These are phyloP conservation scores for Microchrysa polita DNA, from an alignment of 2,888 invertebrate species.

Conservation along the genomic window DNA sequence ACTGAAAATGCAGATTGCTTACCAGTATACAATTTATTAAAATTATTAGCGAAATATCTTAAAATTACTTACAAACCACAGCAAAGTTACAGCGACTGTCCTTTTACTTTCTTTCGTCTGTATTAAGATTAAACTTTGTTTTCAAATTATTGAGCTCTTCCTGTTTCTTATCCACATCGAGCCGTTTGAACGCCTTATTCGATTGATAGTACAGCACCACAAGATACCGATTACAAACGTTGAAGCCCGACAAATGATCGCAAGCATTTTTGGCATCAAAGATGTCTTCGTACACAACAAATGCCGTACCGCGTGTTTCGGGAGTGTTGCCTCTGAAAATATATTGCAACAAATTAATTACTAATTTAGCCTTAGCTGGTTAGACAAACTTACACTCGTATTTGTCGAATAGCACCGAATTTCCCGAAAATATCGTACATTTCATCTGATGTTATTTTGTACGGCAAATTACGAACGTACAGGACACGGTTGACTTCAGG, in stretches of 20 bases:
- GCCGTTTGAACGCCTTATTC: constrained; percentile 93
- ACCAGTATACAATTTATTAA: no score
- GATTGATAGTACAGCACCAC: constrained; percentile 99
- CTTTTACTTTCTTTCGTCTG: no score
- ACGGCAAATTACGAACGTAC: constrained; percentile 96
- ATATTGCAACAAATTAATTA: no score
- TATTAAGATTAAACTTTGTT: constrained; percentile 87
- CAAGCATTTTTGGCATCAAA: constrained; percentile 99
- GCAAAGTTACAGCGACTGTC: no score
- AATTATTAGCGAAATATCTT: no score
- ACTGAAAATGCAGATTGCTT: no score
- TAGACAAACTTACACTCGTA: constrained; percentile 83
- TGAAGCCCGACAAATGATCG: constrained; percentile 98
- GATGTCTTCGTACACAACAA: constrained; percentile 99
- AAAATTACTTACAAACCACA: no score
- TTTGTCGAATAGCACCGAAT: constrained; percentile 98
- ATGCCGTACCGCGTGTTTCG: constrained; percentile 98
- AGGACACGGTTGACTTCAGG: constrained; percentile 98
- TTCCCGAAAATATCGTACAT: constrained; percentile 99
- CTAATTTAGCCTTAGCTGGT: no score
- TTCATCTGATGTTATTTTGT: constrained; percentile 99
- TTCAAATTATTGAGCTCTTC: constrained; percentile 96
- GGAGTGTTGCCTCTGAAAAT: constrained; percentile 89
- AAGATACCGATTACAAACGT: constrained; percentile 97
- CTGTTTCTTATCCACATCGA: constrained; percentile 94